phyloP scores from a whole-genome alignment of 2,113 vertebrate genomes.

The Ellobius talpinus region DNA sequence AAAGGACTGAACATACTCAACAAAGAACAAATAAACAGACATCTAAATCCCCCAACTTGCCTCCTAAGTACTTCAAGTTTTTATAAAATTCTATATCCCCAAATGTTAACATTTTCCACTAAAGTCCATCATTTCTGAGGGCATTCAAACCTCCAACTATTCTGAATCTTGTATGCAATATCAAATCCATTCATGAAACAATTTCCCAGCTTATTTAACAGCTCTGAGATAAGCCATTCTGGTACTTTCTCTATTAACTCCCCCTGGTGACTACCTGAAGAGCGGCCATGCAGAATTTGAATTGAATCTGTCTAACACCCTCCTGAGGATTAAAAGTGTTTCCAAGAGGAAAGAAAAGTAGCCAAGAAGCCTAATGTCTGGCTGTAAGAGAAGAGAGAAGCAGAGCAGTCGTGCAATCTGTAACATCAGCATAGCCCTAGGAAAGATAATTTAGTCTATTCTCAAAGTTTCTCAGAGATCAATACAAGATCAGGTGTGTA shows the following conservation, averaged over 20 bases:
- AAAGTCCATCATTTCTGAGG: neutral
- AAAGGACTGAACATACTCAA: neutral
- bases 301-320: slow-evolving; percentile 57
- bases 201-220: slow-evolving; percentile 57
- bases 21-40: neutral
- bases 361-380: slow-evolving; percentile 42
- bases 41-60: neutral
- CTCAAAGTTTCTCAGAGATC: slow-evolving; percentile 30
- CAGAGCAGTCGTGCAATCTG: neutral
- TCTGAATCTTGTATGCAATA: neutral
- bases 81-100: slow-evolving; percentile 13
- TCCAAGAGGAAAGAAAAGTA: slow-evolving; percentile 57
- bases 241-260: slow-evolving; percentile 8
- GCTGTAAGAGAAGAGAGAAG: neutral
- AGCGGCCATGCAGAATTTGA: slow-evolving; percentile 44
- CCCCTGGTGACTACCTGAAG: slow-evolving; percentile 10
- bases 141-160: neutral
- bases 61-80: neutral
- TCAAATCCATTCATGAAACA: slow-evolving; percentile 27
- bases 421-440: neutral
- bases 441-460: slow-evolving; percentile 16
- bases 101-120: neutral
- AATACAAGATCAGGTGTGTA: neutral
- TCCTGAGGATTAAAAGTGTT: slow-evolving; percentile 70
- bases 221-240: slow-evolving; percentile 30